phyloP scores from a whole-genome alignment of 2,113 vertebrate genomes.

The Ailurus styani region DNA sequence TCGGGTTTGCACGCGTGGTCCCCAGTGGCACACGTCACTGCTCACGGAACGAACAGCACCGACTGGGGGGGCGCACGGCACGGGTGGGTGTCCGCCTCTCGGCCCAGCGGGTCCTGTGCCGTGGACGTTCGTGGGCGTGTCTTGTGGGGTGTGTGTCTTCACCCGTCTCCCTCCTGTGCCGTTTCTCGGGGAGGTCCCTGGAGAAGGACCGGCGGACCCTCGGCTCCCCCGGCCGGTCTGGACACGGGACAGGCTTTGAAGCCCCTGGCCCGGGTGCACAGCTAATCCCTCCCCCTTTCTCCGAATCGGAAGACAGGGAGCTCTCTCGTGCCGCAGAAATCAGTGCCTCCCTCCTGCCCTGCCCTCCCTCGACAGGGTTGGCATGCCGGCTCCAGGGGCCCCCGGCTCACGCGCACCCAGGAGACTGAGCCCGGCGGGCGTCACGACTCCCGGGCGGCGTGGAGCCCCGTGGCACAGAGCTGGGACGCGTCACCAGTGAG shows the following conservation, averaged over 20 bases:
- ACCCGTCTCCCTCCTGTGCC: neutral
- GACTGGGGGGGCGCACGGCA: neutral
- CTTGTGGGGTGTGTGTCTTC: neutral
- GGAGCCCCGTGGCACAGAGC: neutral
- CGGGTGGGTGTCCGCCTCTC: neutral
- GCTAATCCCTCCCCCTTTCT: neutral
- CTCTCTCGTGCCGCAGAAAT: neutral
- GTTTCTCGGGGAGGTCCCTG: neutral
- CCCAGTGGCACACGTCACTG: neutral
- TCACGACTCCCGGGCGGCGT: too few species aligned
- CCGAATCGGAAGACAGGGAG: neutral
- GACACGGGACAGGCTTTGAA: neutral
- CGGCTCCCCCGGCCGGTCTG: neutral
- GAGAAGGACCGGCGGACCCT: neutral
- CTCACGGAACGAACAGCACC: neutral
- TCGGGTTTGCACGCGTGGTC: neutral
- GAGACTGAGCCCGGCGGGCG: too few species aligned
- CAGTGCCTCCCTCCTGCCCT: neutral
- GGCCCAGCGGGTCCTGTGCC: too few species aligned
- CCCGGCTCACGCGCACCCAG: too few species aligned
- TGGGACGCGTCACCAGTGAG: neutral
- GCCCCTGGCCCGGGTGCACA: neutral
- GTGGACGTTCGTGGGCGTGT: neutral
- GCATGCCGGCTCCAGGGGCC: too few species aligned
- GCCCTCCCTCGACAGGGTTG: too few species aligned